Evolutionary conservation across 2,113 vertebrate genomes (phyloP), one percentile per base, ranked within the genome.

Genomic region (Laticauda colubrina): DNA sequence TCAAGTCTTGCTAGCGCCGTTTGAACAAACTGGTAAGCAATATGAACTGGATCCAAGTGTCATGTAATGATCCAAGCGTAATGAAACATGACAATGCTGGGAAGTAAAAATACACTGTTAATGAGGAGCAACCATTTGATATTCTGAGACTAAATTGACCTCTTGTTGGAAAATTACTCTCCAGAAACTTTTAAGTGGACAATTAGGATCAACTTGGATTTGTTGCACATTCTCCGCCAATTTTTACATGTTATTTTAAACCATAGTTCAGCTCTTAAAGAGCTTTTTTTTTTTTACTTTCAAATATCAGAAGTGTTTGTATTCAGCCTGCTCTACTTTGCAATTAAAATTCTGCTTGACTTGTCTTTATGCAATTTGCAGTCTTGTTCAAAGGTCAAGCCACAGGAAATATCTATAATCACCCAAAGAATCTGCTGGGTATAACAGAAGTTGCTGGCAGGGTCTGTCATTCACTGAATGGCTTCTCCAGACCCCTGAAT

Each of bases 161-260:
- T 89, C 59, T n/a, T 1, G 43, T 39, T 69, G 26, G 24, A 55
- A 56, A 14, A 75, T 57, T 21, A 57, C 7, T 14, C 85, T 4
- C 85, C 7, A 11, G 45, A 21, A 89, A 81, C 24, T 3, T 18
- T 10, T 56, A 75, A 81, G 24, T 34, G 75, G 15, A 7, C 54
- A 56, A 39, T 85, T 53, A 59, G 89, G 29, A 23, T 85, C 0
- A 23, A 23, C 29, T 0, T 69, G 8, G 39, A 39, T 94, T 91
- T 20, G 34, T 34, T 39, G 94, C n/a, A 23, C 81, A 57, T 85
- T 89, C 61, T 59, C 14, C 26, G n/a, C 14, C 21, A 51, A 10
- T 69, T 64, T 81, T 94, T 91, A 92, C 21, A 89, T 24, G 93
- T 91, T 86, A 29, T 1, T 86, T 59, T 55, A 5, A 93, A 92